Evolutionary conservation across 2,888 invertebrate genomes (phyloP), one percentile per base, ranked within the genome.

Genomic region (Lacanobia oleracea): DNA sequence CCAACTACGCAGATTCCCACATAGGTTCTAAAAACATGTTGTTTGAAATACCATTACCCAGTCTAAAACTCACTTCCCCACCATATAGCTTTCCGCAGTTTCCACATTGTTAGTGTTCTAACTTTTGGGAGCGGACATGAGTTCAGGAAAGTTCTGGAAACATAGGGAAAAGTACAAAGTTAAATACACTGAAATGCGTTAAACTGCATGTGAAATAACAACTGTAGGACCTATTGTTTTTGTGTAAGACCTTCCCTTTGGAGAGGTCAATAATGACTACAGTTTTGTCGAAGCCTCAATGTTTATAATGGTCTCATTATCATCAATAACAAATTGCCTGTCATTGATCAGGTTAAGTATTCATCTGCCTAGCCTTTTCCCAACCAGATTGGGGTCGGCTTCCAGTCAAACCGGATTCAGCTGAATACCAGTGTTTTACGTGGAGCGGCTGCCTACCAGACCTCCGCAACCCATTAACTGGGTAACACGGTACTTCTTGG

Each of bases 51-150:
- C 43, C 21, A 65, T 51, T 69, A 37, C 6, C 27, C 14, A 8
- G 63, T 56, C 16, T 45, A 50, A 72, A 77, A 68, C 37, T 67
- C 43, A 72, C 59, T 61, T 21, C n/a, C 9, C n/a, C 62, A 27
- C 40, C 21, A 40, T 54, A 59, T 45, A 60, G 40, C 67, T 66
- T 74, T 40, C 12, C 18, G 37, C 27, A 59, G 67, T 66, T 54
- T 18, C 65, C 27, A 50, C 63, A 79, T 66, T 78, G 78, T 78
- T 74, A 74, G 62, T 40, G 63, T 54, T n/a, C 54, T 21, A 78
- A 79, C 79, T 79, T 66, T 69, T 54, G 3, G 68, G 37, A 53
- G 5, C 37, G 48, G 50, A 51, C 72, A 27, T 50, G 45, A 57
- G 51, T 65, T 64, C 33, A 12, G 21, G 45, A 61, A 67, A 77